These are phyloP conservation scores for Xylota segnis DNA, from an alignment of 2,888 invertebrate species.

Conservation along the genomic window DNA sequence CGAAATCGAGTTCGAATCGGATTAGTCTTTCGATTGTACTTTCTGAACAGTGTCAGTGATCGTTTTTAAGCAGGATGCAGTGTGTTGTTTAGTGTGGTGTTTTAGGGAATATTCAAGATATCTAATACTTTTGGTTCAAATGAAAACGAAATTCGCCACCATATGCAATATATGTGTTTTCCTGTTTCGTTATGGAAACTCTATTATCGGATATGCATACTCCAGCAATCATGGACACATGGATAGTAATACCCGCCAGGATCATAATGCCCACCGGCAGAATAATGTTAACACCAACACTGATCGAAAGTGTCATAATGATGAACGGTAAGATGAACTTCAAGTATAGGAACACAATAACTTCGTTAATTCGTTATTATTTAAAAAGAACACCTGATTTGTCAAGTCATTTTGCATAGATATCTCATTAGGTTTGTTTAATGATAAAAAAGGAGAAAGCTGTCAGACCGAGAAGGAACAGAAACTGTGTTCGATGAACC, in stretches of 20 bases:
- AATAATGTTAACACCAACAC: background rate
- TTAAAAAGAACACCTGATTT: no score
- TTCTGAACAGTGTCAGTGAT: background rate
- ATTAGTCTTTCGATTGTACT: no score
- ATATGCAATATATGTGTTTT: background rate
- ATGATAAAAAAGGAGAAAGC: no score
- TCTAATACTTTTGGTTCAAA: background rate
- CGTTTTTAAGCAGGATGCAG: background rate
- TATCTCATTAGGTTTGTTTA: no score
- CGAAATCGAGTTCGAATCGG: background rate
- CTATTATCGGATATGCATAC: background rate
- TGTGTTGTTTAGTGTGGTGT: background rate
- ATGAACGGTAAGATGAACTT: background rate
- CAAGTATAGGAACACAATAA: no score
- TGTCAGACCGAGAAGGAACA: no score
- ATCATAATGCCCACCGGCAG: background rate
- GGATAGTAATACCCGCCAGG: background rate
- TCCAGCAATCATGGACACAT: background rate
- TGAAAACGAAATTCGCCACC: background rate
- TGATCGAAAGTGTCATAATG: background rate
- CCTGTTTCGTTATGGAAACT: background rate
- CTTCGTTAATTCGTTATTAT: no score
- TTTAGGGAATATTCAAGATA: background rate
- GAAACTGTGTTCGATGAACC: no score
- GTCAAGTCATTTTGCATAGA: no score